Evolutionary conservation across 2,888 invertebrate genomes (phyloP).

Genomic region (Drosophila tripunctata): DNA sequence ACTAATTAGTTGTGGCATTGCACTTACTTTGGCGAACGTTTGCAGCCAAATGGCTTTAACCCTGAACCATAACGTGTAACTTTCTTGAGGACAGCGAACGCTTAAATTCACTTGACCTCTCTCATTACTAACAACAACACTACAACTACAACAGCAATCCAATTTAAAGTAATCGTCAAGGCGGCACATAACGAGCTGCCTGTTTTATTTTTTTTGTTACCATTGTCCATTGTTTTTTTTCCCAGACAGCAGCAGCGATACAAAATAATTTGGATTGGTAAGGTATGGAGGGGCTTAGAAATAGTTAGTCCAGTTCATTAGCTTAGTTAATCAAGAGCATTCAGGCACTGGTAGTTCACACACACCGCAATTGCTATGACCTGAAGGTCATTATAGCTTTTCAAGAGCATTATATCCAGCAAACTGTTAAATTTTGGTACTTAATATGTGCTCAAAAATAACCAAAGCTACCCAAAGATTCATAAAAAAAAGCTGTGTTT

Average conservation of each 20-base stretch:
- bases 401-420: background rate
- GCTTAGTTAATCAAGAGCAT: conserved; percentile 49
- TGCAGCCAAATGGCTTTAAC: conserved; percentile 34
- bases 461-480: conserved; percentile 6
- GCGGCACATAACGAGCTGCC: conserved; percentile 27
- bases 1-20: conserved; percentile 35
- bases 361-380: conserved; percentile 37
- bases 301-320: conserved; percentile 42
- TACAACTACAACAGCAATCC: conserved; percentile 12
- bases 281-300: background rate
- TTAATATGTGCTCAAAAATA: background rate
- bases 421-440: no score
- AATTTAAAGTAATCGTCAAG: conserved; percentile 39
- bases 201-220: conserved; percentile 8
- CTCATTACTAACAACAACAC: conserved; percentile 42
- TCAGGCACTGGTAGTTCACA: conserved; percentile 10
- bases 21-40: conserved; percentile 6
- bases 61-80: conserved; percentile 52
- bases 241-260: background rate
- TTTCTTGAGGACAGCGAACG: conserved; percentile 28
- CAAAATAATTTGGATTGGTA: background rate
- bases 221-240: conserved; percentile 48
- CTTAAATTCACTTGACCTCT: conserved; percentile 48
- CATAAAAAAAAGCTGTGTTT: conserved; percentile 6
- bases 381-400: conserved; percentile 23